phyloP scores from a whole-genome alignment of 2,888 invertebrate species.

The Epistrophe eligans region DNA sequence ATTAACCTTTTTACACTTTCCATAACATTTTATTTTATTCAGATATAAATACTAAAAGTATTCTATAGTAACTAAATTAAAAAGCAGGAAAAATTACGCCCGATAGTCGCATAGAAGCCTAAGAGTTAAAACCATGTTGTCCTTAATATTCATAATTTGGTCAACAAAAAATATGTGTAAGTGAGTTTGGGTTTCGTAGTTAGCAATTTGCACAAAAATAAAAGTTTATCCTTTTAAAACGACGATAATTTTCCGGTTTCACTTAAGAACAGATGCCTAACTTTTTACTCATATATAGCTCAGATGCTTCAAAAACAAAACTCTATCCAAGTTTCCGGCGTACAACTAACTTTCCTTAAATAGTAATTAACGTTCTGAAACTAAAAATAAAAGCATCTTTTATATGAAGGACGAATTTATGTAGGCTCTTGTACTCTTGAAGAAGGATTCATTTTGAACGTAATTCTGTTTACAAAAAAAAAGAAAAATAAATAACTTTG shows the following conservation, averaged over 20 bases:
- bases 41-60: neutral
- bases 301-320: neutral
- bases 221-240: neutral
- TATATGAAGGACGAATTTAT: neutral
- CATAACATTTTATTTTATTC: neutral
- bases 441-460: neutral
- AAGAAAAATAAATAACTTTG: constrained; percentile 7
- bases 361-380: neutral
- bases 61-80: neutral
- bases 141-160: neutral
- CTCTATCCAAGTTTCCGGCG: neutral
- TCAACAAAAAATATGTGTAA: neutral
- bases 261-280: neutral
- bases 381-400: neutral
- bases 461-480: neutral
- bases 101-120: neutral
- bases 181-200: neutral
- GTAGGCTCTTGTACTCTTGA: neutral
- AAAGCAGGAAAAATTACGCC: neutral
- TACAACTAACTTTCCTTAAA: neutral
- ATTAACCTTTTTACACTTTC: constrained; percentile 1
- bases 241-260: neutral
- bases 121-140: neutral
- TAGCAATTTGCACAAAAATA: neutral
- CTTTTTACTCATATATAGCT: neutral